Base-by-base conservation (phyloP, 2,113 vertebrate genomes). In the Boleophthalmus pectinirostris region DNA sequence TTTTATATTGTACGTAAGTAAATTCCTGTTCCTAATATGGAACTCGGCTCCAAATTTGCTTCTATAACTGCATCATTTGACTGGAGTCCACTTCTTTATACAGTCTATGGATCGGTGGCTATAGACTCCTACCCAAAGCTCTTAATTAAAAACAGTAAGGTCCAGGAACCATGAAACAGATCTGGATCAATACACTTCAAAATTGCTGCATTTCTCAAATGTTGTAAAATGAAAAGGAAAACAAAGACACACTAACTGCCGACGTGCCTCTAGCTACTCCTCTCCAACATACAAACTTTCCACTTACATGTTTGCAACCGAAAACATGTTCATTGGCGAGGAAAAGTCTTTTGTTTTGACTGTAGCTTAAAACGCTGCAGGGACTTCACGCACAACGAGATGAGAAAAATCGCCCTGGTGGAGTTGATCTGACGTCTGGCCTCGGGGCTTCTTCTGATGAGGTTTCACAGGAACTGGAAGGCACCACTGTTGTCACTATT, bases 261-360 rank as follows among this genome's bases (percentile, higher is more conserved):
- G 8, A 43, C 8, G 46, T 23, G 38, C n/a, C 24, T 15, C 5
- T 23, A 47, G 74, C 63, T 60, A 56, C 18, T 53, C 67, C 12
- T 35, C 51, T 29, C 54, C 68, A 43, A 61, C 53, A 75, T 65
- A 68, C 54, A 29, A 56, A 67, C 24, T 66, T 82, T 79, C 70
- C 47, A 82, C 66, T 82, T 57, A 78, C 72, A 81, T 12, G 3
- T 58, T 61, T 68, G 20, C n/a, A 47, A 25, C 47, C 24, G n/a
- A 46, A 77, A 61, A 77, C 82, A 68, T 81, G 68, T 67, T 80
- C 25, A 24, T 35, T 68, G 72, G 18, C 69, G 57, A 65, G 45
- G 70, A 61, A 71, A 64, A 74, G 35, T 75, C 80, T 72, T 69
- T 83, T 82, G 78, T 85, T 83, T 82, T 73, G 69, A 85, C 58